Evolutionary conservation across 2,888 invertebrate genomes (phyloP), one percentile per base, ranked within the genome.

Genomic region (Athalia cordata): DNA sequence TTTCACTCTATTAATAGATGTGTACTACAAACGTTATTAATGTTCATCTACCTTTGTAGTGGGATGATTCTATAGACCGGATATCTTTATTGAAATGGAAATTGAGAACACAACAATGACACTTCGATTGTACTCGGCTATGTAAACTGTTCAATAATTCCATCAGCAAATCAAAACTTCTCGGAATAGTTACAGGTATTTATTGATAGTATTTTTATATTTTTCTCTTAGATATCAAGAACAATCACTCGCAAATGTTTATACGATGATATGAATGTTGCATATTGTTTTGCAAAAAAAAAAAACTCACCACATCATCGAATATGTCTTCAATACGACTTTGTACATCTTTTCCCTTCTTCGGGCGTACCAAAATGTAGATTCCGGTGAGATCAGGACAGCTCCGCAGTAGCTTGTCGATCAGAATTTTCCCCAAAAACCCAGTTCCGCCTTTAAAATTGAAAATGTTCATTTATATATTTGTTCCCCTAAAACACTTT

Each of bases 351-450:
- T 92, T 92, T 52, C 92, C 92, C 80, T 93, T 93, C 88, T 93
- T 93, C 0, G 92, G 90, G 66, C 94, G 90, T 0, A 93, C 91
- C 6, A 94, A 85, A 0, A 87, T 83, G 84, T 93, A 94, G 77
- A 94, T 90, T 15, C 91, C 91, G 47, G 91, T 89, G 0, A 93
- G 86, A 13, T 92, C 91, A 0, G 92, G 90, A 52, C 93, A 93
- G 13, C 91, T 91, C 49, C 94, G 91, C 49, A 94, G 88, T 59
- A 94, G 87, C 86, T 94, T 94, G 83, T 94, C 94, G 61, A 93
- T 87, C 6, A 94, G 86, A 3, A 94, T 87, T 83, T 92, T 91
- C 3, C 93, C 93, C 78, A 92, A 84, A 83, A 92, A 92, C 50
- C 93, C 89, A 1, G 88, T 88, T 13, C 87, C 87, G 47, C 89